phyloP scores from a whole-genome alignment of 2,113 vertebrate species.

The Baryphthengus martii region DNA sequence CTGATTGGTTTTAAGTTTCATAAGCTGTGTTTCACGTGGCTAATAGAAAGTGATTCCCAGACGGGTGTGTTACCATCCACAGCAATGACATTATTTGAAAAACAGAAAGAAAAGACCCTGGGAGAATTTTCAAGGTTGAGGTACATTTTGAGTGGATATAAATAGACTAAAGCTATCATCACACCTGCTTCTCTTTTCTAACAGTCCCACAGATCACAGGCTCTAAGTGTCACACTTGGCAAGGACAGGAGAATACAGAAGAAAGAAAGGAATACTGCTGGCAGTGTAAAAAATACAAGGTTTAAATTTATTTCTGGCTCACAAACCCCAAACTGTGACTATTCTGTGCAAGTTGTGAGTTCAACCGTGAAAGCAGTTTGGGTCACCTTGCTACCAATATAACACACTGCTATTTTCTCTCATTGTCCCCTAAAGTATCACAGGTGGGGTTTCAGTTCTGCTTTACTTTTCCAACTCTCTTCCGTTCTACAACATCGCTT shows the following conservation, averaged over 20 bases:
- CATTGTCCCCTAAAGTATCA: neutral
- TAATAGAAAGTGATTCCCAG: neutral
- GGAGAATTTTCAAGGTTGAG: conserved; percentile 43
- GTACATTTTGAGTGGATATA: neutral
- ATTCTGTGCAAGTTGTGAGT: conserved; percentile 28
- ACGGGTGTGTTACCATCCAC: neutral
- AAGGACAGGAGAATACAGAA: conserved; percentile 5
- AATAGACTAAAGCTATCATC: conserved; percentile 40
- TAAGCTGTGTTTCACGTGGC: neutral
- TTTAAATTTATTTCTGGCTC: conserved; percentile 43
- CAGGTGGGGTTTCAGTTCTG: neutral
- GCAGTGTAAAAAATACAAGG: neutral
- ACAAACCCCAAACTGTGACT: neutral
- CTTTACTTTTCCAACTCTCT: neutral
- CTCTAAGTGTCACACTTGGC: neutral
- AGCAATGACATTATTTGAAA: neutral
- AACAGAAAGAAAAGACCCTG: neutral
- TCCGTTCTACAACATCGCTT: neutral
- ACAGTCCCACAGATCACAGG: neutral
- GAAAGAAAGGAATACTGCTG: neutral
- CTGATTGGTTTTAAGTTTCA: neutral
- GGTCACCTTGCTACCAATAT: conserved; percentile 47
- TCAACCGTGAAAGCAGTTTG: neutral
- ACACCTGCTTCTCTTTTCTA: conserved; percentile 5
- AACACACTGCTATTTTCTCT: conserved; percentile 25